Conservation (phyloP, 1,140 invertebrate species). For the Drosophila tristis region DNA sequence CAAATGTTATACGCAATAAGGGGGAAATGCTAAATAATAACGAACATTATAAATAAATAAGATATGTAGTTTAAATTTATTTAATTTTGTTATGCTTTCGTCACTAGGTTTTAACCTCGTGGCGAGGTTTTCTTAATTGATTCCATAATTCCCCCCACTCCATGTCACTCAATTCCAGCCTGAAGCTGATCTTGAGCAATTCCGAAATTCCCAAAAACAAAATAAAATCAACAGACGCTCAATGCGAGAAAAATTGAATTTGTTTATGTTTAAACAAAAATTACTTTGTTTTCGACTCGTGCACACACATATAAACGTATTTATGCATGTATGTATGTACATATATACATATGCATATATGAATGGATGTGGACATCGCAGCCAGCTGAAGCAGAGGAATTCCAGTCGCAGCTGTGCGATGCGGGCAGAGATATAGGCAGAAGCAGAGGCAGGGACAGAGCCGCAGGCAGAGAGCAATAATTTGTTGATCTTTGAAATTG, state of each 20-base stretch:
- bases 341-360: conserved; percentile 1
- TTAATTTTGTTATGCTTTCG: too few species aligned
- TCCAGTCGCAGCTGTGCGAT: too few species aligned
- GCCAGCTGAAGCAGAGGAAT: not conserved
- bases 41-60: too few species aligned
- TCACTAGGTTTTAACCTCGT: too few species aligned
- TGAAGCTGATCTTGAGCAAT: conserved; percentile 52
- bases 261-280: conserved; percentile 53
- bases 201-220: conserved; percentile 20
- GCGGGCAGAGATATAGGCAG: not conserved
- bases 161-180: conserved; percentile 8
- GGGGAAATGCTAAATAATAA: too few species aligned
- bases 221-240: conserved; percentile 41
- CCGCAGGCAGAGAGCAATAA: conserved; percentile 7
- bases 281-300: conserved; percentile 7
- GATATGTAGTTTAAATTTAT: too few species aligned
- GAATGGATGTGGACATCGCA: not conserved
- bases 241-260: conserved; percentile 66
- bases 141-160: not conserved
- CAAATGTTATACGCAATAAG: too few species aligned
- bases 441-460: not conserved
- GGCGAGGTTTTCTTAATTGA: not conserved
- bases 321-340: conserved; percentile 4
- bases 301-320: conserved; percentile 4
- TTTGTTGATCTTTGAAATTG: conserved; percentile 37